phyloP scores from a whole-genome alignment of 2,797 vertebrate genomes.

The Sebastolobus altivelis region DNA sequence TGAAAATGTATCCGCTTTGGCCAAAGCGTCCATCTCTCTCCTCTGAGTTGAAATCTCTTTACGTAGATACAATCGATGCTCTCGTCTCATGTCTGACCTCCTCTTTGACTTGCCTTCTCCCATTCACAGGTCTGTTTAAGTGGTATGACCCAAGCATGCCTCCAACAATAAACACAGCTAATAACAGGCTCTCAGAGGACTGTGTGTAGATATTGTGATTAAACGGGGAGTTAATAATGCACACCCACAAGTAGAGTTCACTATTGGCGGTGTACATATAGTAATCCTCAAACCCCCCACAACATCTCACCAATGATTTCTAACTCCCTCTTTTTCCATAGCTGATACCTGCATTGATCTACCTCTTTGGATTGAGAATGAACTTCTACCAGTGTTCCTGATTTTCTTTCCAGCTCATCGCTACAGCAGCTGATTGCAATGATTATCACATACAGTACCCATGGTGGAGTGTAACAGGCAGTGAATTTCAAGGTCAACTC shows the following conservation, averaged over 20 bases:
- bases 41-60: not conserved
- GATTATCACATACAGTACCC: not conserved
- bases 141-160: constrained; percentile 64
- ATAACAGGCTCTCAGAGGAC: constrained; percentile 65
- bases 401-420: not conserved
- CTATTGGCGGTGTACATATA: not conserved
- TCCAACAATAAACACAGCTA: constrained; percentile 66
- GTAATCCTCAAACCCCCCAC: constrained; percentile 10
- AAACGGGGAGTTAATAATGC: constrained; percentile 65
- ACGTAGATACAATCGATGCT: not conserved
- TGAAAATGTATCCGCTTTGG: not conserved
- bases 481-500: not conserved
- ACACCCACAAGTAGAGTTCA: constrained; percentile 22
- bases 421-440: not conserved
- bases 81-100: constrained; percentile 27
- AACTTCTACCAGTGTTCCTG: not conserved
- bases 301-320: not conserved
- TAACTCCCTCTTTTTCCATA: not conserved
- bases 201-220: not conserved
- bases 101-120: not conserved
- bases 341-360: not conserved
- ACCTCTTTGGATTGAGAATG: not conserved
- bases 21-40: not conserved
- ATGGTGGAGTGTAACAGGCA: not conserved
- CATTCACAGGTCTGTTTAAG: constrained; percentile 41